A percentile compares a stretch with the other conserved stretches of the same genome.
Conservation (phyloP, 1,140 invertebrate genomes). For the Capitella teleta region DNA sequence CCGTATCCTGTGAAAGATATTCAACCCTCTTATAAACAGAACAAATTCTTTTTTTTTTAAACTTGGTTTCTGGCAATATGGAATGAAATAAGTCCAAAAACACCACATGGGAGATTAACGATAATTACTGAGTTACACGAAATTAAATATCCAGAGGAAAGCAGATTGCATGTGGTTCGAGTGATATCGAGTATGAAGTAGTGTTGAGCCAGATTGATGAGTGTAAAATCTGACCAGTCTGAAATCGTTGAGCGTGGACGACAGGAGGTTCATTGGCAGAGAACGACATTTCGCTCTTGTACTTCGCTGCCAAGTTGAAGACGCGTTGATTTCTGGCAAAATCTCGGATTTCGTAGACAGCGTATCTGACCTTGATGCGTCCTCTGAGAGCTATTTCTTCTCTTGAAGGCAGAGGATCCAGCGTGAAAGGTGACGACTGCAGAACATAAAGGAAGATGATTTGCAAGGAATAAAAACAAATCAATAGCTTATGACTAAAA, state of each 20-base stretch:
- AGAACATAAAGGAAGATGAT: not conserved
- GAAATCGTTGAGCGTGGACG: conserved; percentile 66
- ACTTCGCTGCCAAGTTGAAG: conserved; percentile 56
- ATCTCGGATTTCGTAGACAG: conserved; percentile 26
- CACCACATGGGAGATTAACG: too few relatives aligned
- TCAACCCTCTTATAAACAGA: not conserved
- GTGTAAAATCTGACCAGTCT: conserved; percentile 62
- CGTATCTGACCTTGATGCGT: conserved; percentile 45
- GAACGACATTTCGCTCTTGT: conserved; percentile 41
- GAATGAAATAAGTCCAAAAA: too few relatives aligned
- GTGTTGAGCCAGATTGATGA: too few relatives aligned
- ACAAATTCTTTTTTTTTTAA: too few relatives aligned
- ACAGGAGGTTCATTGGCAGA: conserved; percentile 53
- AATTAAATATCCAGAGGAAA: too few relatives aligned
- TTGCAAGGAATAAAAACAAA: not conserved
- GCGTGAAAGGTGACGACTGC: conserved; percentile 15
- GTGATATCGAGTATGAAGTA: too few relatives aligned
- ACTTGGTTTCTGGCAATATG: too few relatives aligned
- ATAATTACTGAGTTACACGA: too few relatives aligned
- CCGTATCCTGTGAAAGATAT: conserved; percentile 43
- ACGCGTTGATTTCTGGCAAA: conserved; percentile 13
- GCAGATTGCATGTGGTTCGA: too few relatives aligned
- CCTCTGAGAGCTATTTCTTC: conserved; percentile 48
- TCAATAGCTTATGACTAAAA: not conserved
- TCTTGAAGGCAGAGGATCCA: conserved; percentile 49